Conservation (phyloP, 1,140 invertebrate genomes). For the Pseudomyrmex cubaensis region DNA sequence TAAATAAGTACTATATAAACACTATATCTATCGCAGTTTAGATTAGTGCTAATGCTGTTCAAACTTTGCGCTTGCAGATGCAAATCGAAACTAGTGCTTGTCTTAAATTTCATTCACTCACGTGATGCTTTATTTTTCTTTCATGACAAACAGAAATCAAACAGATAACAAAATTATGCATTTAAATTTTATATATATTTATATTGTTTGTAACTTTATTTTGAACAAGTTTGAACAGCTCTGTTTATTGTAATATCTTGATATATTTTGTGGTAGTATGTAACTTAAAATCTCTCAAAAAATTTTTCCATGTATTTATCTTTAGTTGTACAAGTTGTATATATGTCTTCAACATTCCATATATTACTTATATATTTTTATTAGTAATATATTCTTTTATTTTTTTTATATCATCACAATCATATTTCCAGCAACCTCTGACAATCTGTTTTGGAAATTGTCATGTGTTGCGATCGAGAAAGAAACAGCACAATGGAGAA, state of each 20-base stretch:
- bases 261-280: background rate
- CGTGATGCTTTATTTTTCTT: background rate
- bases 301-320: background rate
- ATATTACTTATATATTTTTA: too few relatives aligned
- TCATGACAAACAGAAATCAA: background rate
- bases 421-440: conserved; percentile 72
- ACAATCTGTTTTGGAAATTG: conserved; percentile 81
- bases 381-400: background rate
- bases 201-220: background rate
- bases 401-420: background rate
- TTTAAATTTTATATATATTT: too few relatives aligned
- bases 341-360: too few relatives aligned
- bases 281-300: conserved; percentile 1
- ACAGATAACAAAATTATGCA: too few relatives aligned
- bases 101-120: background rate
- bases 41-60: conserved; percentile 28
- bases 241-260: background rate
- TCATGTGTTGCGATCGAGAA: conserved; percentile 79
- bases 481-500: conserved; percentile 76
- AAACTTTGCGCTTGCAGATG: conserved; percentile 8
- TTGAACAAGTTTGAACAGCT: conserved; percentile 12
- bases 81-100: conserved; percentile 1
- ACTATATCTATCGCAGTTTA: conserved; percentile 29
- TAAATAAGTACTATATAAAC: conserved; percentile 70
- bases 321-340: background rate